Base-by-base conservation (phyloP, 2,888 invertebrate genomes). In the Tromatobia lineatoria region DNA sequence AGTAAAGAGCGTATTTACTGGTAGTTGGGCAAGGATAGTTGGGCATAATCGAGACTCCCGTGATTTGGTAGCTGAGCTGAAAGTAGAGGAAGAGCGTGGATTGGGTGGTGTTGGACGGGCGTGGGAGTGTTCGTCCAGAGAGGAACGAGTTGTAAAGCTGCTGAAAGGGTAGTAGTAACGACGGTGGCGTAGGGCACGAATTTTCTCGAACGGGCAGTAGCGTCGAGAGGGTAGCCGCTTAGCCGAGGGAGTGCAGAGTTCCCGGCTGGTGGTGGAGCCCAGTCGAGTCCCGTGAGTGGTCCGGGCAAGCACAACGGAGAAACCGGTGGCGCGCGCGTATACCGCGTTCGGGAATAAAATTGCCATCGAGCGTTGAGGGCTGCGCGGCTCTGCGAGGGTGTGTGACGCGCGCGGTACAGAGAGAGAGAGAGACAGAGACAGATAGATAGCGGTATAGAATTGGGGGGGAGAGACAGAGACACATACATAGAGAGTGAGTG, bases 221-320 rank as follows among this genome's bases (percentile, higher is more conserved):
- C 71, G 47, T 70, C 69, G 50, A 74, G 76, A 81, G 83, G 79
- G 82, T 82, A 78, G 79, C 70, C 29, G 75, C 20, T n/a, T n/a
- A n/a, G 74, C 70, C 50, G 82, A 70, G 82, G 70, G 81, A 83
- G 86, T 73, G 80, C 80, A 70, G 81, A 80, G 77, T 79, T 80
- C 81, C 85, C 85, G 83, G 86, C 84, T 78, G 78, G 74, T 75
- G 79, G 74, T 77, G 75, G 73, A 83, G 80, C 83, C 86, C 93
- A 93, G 93, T 93, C 90, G 91, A 91, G 92, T 93, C 93, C 93
- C 92, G 93, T 92, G 92, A 92, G 91, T 92, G 85, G 78, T 86
- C 91, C 93, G 93, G 93, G 93, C 90, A 90, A 91, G 90, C 90
- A 91, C 87, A 54, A 75, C 38, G 23, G 73, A 66, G 54, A 75